Evolutionary conservation across 2,797 vertebrate genomes (phyloP).

Genomic region (Varecia variegata): DNA sequence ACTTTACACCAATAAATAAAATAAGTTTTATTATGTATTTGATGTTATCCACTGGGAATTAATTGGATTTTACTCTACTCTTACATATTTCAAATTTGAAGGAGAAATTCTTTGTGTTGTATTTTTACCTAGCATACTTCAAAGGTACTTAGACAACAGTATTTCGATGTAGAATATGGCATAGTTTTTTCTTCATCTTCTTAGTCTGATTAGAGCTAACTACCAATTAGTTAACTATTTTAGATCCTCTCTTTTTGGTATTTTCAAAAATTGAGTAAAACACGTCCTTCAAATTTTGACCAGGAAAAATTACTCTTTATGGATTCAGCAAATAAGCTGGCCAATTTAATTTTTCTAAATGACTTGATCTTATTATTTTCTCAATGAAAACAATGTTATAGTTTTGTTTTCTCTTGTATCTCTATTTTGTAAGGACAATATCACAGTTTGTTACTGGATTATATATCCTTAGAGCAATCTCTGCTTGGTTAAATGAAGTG

Average conservation of each 20-base stretch:
- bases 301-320: not conserved
- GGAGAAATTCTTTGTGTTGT: not conserved
- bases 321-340: not conserved
- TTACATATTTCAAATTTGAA: conserved; percentile 30
- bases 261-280: conserved; percentile 35
- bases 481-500: not conserved
- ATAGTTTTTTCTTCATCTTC: not conserved
- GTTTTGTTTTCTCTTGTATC: not conserved
- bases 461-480: not conserved
- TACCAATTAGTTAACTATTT: not conserved
- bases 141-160: not conserved
- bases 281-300: not conserved
- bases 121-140: not conserved
- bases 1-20: not conserved
- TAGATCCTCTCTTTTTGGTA: not conserved
- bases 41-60: not conserved
- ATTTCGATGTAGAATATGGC: not conserved
- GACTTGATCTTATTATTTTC: not conserved
- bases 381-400: not conserved
- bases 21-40: not conserved
- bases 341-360: not conserved
- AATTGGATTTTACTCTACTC: not conserved
- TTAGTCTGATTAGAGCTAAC: not conserved
- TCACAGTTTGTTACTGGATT: not conserved
- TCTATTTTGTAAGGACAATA: not conserved